Base-by-base conservation (phyloP, 2,888 invertebrate species). In the Hypsopygia costalis region DNA sequence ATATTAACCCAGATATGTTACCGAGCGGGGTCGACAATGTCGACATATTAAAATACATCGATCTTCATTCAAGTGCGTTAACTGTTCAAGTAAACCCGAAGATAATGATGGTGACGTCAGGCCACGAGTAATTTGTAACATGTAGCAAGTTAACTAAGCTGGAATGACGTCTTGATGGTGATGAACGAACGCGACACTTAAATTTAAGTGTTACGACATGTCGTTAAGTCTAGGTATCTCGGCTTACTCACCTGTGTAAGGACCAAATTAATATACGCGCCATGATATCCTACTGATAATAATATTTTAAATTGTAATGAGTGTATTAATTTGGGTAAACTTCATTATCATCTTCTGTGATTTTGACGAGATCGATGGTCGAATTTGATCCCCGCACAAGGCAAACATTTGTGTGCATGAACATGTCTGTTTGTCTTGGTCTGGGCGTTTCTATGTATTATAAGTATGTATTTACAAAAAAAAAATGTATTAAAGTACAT, bases 141-240 rank as follows among this genome's bases (percentile, higher is more conserved):
- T 33, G 39, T 33, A 39, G 25, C 25, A 20, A 39, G 39, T 33
- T 38, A 33, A 33, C 22, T 39, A 39, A 32, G 33, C 33, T 6
- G 31, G 12, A 20, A 21, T 40, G 28, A 34, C 36, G 34, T 22
- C n/a, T 21, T 11, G 29, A 22, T 10, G 9, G 39, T 39, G 39
- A 39, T 39, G 16, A 40, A 50, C 49, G 16, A 40, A 50, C 49
- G 49, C 47, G 50, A 49, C 48, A 46, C 45, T 55, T 50, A 52
- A 55, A 54, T 54, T 50, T 54, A 50, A 55, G 50, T 46, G 45
- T 35, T 47, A 45, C 50, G 52, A 44, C 49, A 47, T 51, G 49
- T 46, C 45, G 16, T 40, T 39, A 44, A 43, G 41, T 34, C 35
- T 32, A 28, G 47, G 36, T 37, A 44, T 38, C 35, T 40, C 28